Evolutionary conservation across 2,888 invertebrate genomes (phyloP).

Genomic region (Pimpla rufipes): DNA sequence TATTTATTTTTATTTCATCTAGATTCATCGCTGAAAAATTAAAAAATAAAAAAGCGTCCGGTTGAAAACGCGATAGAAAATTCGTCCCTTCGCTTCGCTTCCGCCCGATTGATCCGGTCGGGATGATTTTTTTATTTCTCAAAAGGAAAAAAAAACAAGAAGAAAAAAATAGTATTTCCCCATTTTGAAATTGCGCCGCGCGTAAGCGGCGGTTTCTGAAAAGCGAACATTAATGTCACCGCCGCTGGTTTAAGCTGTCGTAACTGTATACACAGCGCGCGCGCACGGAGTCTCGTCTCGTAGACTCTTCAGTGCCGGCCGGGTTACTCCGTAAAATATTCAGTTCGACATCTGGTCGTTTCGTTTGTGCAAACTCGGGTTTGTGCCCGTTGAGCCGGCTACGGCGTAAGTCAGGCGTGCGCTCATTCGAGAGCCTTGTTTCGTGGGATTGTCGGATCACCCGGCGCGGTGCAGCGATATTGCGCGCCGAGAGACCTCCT

Average conservation of each 20-base stretch:
- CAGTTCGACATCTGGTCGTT: constrained; percentile 83
- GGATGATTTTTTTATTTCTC: too few species aligned
- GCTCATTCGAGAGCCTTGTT: constrained; percentile 83
- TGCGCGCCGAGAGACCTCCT: constrained; percentile 59
- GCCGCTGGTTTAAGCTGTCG: constrained; percentile 25
- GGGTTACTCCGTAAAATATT: constrained; percentile 78
- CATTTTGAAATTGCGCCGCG: not conserved
- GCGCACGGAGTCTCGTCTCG: constrained; percentile 48
- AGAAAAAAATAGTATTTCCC: not conserved
- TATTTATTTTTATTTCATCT: too few species aligned
- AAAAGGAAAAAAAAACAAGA: not conserved
- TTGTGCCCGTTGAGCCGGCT: constrained; percentile 82
- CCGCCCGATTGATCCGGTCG: too few species aligned
- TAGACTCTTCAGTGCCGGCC: constrained; percentile 38
- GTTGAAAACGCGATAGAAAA: too few species aligned
- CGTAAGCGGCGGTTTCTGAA: too few species aligned
- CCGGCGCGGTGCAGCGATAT: constrained; percentile 70
- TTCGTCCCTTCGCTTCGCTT: too few species aligned
- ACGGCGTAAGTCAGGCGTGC: constrained; percentile 84
- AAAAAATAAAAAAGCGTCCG: too few species aligned
- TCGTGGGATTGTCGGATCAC: constrained; percentile 82
- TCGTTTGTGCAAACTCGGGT: constrained; percentile 82
- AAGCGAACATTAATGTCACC: constrained; percentile 24
- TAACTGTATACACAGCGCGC: constrained; percentile 20
- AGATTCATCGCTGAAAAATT: too few species aligned